phyloP scores from a whole-genome alignment of 2,113 vertebrate species.

The Microtus richardsoni region DNA sequence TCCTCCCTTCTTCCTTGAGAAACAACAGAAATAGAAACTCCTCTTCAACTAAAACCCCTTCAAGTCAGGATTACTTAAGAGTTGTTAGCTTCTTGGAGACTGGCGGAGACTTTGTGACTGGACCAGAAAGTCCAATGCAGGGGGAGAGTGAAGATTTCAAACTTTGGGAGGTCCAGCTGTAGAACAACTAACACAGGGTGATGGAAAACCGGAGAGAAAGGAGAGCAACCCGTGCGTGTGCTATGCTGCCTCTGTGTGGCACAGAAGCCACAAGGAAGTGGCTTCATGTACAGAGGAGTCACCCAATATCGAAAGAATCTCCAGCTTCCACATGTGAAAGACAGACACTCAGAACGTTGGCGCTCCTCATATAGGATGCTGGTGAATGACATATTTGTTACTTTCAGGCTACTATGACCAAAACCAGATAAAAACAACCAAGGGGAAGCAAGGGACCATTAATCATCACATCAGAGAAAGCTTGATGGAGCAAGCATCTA shows the following conservation, averaged over 20 bases:
- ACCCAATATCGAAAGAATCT: background rate
- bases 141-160: slow-evolving; percentile 27
- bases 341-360: background rate
- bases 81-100: background rate
- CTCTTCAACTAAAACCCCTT: background rate
- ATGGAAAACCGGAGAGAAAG: background rate
- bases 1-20: background rate
- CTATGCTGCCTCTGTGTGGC: background rate
- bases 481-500: background rate
- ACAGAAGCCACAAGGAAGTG: too few relatives aligned
- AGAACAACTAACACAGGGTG: background rate
- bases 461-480: background rate
- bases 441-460: background rate
- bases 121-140: slow-evolving; percentile 34
- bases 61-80: background rate
- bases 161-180: background rate
- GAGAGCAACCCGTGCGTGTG: background rate
- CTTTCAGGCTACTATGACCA: background rate
- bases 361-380: background rate
- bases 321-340: background rate
- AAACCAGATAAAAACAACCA: background rate
- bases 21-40: slow-evolving; percentile 11
- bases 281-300: background rate
- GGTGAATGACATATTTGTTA: background rate
- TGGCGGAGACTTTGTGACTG: background rate